Evolutionary conservation across 2,888 invertebrate species (phyloP), one percentile per base, ranked within the genome.

Genomic region (Drosophila trichaetosa): DNA sequence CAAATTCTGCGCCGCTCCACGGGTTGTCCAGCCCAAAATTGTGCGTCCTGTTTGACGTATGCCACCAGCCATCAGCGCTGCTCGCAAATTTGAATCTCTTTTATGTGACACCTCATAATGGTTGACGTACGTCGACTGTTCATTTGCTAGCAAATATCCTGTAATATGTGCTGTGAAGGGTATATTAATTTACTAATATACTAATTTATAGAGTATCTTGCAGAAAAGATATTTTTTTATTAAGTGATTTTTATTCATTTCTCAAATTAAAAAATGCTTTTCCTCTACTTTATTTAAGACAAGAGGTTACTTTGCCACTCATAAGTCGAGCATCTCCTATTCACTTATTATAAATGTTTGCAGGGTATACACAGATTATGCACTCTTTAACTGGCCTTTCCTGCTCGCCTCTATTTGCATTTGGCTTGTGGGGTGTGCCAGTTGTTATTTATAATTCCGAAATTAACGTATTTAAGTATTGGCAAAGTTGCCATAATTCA

Each of bases 1-100:
- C 81, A 74, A 82, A 65, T 74, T 63, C 68, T 68, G 71, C 27
- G 42, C 36, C 13, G 46, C 89, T 21, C 84, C 61, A 66, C 84
- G 87, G 85, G 89, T 71, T 72, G 87, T 81, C 89, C 76, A 58
- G 51, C 49, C 49, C 66, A 64, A 81, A 79, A 70, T 80, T 77
- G 76, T 71, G 76, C 72, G 79, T 81, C 76, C 76, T 77, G 75
- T 82, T 77, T 79, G 80, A 79, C 80, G 70, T 77, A 76, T 67
- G 74, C 68, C 73, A 42, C 59, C 29, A n/a, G 61, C 67, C 63
- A 69, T 70, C 61, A 24, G 29, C 13, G 34, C 49, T 57, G 73
- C 13, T 16, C 29, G 75, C 89, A 89, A 89, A 89, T 90, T 88
- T 84, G 83, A 88, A 90, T 87, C 73, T 78, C 73, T 74, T 73